Evolutionary conservation across 2,113 vertebrate species (phyloP).

Genomic region (Cacatua alba): DNA sequence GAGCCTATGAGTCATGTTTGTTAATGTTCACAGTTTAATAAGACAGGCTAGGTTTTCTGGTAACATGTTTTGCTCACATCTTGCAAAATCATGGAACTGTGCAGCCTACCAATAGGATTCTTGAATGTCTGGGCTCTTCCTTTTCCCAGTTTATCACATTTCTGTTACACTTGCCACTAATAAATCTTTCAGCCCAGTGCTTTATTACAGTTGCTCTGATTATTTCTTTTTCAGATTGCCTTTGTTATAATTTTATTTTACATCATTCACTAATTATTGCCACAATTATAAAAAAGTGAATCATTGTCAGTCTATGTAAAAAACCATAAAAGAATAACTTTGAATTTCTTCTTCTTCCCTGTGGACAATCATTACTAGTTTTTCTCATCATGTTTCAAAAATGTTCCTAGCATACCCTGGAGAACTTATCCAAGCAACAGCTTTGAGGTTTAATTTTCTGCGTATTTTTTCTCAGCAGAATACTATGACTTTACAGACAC

Average conservation of each 20-base stretch:
- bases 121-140: not conserved
- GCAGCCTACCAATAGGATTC: not conserved
- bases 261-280: not conserved
- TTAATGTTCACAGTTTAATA: not conserved
- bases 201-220: not conserved
- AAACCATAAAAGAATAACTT: not conserved
- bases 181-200: not conserved
- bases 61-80: not conserved
- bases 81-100: not conserved
- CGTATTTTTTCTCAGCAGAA: not conserved
- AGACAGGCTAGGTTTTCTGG: not conserved
- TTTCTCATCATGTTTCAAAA: not conserved
- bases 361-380: not conserved
- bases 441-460: not conserved
- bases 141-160: not conserved
- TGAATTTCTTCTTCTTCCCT: not conserved
- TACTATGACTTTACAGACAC: not conserved
- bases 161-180: not conserved
- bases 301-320: not conserved
- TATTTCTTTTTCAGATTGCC: not conserved
- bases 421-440: not conserved
- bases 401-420: not conserved
- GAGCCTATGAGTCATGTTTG: not conserved
- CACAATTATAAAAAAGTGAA: not conserved
- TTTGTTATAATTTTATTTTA: not conserved